A percentile compares a stretch with the other conserved stretches of the same genome.
These are phyloP conservation scores for Telenomus remus DNA, from an alignment of 1,140 invertebrate genomes.

Conservation along the genomic window DNA sequence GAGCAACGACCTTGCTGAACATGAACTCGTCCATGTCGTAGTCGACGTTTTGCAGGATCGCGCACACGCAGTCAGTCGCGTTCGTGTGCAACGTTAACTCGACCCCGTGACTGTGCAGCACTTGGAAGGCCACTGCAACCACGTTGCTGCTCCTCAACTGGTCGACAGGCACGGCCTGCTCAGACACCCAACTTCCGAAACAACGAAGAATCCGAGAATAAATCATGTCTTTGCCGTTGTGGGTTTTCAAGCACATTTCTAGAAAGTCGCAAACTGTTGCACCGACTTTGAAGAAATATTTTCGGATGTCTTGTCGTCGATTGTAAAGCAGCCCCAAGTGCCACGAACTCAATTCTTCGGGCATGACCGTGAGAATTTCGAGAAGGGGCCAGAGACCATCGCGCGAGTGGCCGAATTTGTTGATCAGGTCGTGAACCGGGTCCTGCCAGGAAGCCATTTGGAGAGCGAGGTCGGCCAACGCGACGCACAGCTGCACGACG, in stretches of 20 bases:
- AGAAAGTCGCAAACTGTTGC: constrained; percentile 84
- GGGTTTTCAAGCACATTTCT: constrained; percentile 81
- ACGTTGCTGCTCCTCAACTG: constrained; percentile 81
- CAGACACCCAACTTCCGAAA: constrained; percentile 87
- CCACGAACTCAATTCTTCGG: constrained; percentile 93
- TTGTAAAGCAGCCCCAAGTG: constrained; percentile 91
- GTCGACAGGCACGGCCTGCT: constrained; percentile 81
- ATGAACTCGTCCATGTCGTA: constrained; percentile 80
- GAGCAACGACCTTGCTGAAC: constrained; percentile 85
- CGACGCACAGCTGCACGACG: constrained; percentile 91
- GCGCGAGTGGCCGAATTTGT: constrained; percentile 79
- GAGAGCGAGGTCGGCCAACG: constrained; percentile 92
- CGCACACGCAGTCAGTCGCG: constrained; percentile 92
- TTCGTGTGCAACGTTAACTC: constrained; percentile 84
- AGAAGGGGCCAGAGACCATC: constrained; percentile 86
- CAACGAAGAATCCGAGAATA: constrained; percentile 82
- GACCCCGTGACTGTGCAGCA: constrained; percentile 77
- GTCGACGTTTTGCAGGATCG: constrained; percentile 87
- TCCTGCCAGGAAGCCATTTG: constrained; percentile 95
- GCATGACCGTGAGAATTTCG: constrained; percentile 94
- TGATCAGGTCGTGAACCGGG: constrained; percentile 89
- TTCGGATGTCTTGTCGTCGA: constrained; percentile 87
- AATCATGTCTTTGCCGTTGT: constrained; percentile 76
- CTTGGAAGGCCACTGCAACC: constrained; percentile 81
- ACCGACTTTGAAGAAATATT: constrained; percentile 83